Evolutionary conservation across 2,113 vertebrate species (phyloP), one percentile per base, ranked within the genome.

Genomic region (Ameiurus melas): DNA sequence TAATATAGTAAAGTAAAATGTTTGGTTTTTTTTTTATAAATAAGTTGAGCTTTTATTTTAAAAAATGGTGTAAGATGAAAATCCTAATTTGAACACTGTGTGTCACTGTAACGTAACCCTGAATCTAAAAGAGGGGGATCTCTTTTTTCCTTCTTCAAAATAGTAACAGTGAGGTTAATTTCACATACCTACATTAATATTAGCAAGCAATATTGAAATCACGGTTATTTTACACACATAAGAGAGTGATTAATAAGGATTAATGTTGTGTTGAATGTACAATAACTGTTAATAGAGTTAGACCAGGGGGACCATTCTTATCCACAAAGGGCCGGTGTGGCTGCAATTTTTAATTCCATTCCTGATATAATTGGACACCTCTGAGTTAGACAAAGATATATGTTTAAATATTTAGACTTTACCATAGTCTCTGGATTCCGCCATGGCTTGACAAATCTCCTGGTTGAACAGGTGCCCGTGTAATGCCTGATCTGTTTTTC

Each of bases 341-440:
- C 8, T 51, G 47, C 47, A 51, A 8, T 8, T 51, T 51, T 51
- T 51, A 8, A 51, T 10, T 51, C 9, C 47, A 10, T 51, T 51
- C 47, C 47, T 51, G 47, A 10, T 10, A 51, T 51, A 51, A 51
- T 51, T 51, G 9, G 47, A 51, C 47, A 51, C 8, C 47, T 10
- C 47, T 51, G 5, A 79, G 77, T 79, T 53, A 51, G 22, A 47
- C 73, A 58, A 20, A 71, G 33, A 12, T 57, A 66, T 0, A 4
- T 25, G n/a, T 68, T 22, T 30, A 70, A 30, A 64, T 53, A 19
- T 33, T 30, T 62, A 47, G 27, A 77, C 71, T 83, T 79, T 90
- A 94, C 93, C 92, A 0, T 89, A 62, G 13, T 92, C 91, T 91
- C 83, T 84, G 86, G 91, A 89, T 89, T 87, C 60, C 9, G 84